Evolutionary conservation across 2,888 invertebrate genomes (phyloP).

Genomic region (Ochlodes sylvanus): DNA sequence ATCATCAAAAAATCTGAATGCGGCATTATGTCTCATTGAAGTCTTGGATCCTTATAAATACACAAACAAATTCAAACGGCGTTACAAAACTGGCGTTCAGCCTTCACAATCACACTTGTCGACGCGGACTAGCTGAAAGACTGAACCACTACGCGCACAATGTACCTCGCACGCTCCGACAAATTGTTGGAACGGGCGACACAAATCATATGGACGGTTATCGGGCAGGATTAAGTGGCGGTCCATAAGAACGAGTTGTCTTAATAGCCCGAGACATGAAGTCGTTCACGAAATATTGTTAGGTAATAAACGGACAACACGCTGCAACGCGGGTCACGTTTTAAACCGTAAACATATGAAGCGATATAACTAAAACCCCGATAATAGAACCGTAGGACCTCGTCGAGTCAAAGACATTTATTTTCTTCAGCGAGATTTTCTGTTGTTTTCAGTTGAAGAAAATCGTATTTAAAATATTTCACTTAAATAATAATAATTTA

Average conservation of each 20-base stretch:
- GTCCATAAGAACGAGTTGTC: constrained; percentile 20
- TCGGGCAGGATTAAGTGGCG: constrained; percentile 29
- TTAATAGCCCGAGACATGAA: constrained; percentile 26
- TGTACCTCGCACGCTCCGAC: constrained; percentile 26
- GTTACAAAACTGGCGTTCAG: neutral
- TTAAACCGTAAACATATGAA: constrained; percentile 11
- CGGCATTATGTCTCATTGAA: too few species aligned
- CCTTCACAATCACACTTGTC: constrained; percentile 14
- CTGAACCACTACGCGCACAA: constrained; percentile 6
- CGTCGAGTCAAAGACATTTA: neutral
- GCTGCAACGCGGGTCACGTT: constrained; percentile 13
- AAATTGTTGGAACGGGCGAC: constrained; percentile 27
- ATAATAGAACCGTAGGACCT: neutral
- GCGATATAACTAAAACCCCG: neutral
- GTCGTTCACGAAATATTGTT: constrained; percentile 25
- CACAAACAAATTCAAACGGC: neutral
- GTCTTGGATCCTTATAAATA: too few species aligned
- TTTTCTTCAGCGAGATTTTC: too few species aligned
- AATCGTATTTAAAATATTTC: too few species aligned
- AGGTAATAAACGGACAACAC: constrained; percentile 5
- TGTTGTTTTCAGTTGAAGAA: too few species aligned
- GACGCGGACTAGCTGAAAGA: neutral
- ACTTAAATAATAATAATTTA: too few species aligned
- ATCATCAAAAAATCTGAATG: too few species aligned
- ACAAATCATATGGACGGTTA: constrained; percentile 32